These are phyloP conservation scores for Clunio marinus DNA, from an alignment of 2,888 invertebrate species.

Conservation along the genomic window DNA sequence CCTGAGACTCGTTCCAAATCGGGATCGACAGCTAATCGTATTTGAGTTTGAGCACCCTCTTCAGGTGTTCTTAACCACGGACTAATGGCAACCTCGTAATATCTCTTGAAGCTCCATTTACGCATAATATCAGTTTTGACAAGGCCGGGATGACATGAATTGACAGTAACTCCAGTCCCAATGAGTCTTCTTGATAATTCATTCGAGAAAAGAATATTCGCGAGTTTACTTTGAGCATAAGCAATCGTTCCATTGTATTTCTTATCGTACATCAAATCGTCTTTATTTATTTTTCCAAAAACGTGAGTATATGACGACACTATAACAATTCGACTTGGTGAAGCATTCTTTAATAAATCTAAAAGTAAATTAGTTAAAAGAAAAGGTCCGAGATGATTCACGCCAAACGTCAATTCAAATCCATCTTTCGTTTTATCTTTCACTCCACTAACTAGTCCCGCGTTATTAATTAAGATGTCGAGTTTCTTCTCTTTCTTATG, in stretches of 20 bases:
- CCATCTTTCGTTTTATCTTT: conserved; percentile 63
- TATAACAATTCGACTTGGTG: conserved; percentile 61
- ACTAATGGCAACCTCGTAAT: conserved; percentile 2
- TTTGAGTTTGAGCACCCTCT: conserved; percentile 59
- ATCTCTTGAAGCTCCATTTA: conserved; percentile 47
- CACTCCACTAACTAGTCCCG: conserved; percentile 71
- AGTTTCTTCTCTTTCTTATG: conserved; percentile 57
- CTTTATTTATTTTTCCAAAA: conserved; percentile 60
- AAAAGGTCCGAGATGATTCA: conserved; percentile 64
- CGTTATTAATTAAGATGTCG: conserved; percentile 75
- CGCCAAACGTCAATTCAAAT: conserved; percentile 63
- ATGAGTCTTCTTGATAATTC: conserved; percentile 60
- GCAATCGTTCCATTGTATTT: conserved; percentile 61
- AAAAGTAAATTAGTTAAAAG: conserved; percentile 58
- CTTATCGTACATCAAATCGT: conserved; percentile 64
- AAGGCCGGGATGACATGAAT: conserved; percentile 67
- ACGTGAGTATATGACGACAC: conserved; percentile 64
- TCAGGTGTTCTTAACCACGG: conserved; percentile 66
- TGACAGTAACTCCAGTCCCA: conserved; percentile 58
- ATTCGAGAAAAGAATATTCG: conserved; percentile 68
- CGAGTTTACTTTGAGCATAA: conserved; percentile 75
- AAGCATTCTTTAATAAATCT: conserved; percentile 56
- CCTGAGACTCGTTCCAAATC: conserved; percentile 59
- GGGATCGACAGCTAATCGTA: conserved; percentile 59
- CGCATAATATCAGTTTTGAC: conserved; percentile 60